These are phyloP conservation scores for Dendrolimus houi DNA, from an alignment of 2,888 invertebrate species.

Conservation along the genomic window DNA sequence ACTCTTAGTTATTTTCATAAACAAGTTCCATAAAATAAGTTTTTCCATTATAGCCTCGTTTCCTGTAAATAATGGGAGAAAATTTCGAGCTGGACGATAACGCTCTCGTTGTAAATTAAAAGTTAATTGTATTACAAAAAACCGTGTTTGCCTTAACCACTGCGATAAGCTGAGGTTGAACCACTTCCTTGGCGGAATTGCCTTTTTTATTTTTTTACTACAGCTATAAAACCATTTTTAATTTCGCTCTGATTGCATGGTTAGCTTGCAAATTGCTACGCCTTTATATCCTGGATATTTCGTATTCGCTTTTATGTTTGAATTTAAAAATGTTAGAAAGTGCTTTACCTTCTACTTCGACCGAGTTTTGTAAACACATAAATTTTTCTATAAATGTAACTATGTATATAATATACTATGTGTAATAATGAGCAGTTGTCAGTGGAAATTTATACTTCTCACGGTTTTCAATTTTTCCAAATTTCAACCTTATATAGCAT, in stretches of 20 bases:
- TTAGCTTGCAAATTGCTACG: background rate
- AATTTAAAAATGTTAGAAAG: too few species aligned
- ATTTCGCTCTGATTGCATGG: conserved; percentile 20
- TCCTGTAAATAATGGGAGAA: conserved; percentile 40
- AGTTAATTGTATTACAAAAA: conserved; percentile 50
- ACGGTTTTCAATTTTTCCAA: too few species aligned
- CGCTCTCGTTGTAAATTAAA: conserved; percentile 38
- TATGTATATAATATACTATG: too few species aligned
- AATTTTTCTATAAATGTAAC: too few species aligned
- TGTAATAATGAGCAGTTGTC: too few species aligned
- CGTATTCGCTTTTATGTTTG: too few species aligned
- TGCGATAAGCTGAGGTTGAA: conserved; percentile 33
- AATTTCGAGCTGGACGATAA: conserved; percentile 26
- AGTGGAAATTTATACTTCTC: too few species aligned
- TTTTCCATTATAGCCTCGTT: conserved; percentile 27
- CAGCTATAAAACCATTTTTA: conserved; percentile 16
- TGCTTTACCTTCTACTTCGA: too few species aligned
- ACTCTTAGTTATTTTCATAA: too few species aligned
- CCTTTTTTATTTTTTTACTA: conserved; percentile 18
- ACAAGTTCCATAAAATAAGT: conserved; percentile 6
- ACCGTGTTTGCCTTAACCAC: conserved; percentile 35
- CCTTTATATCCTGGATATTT: too few species aligned
- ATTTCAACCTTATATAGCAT: too few species aligned
- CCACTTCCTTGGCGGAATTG: conserved; percentile 28
- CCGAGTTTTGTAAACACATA: too few species aligned